Base-by-base conservation (phyloP, 1,140 invertebrate species). In the Bathynomus jamesi region DNA sequence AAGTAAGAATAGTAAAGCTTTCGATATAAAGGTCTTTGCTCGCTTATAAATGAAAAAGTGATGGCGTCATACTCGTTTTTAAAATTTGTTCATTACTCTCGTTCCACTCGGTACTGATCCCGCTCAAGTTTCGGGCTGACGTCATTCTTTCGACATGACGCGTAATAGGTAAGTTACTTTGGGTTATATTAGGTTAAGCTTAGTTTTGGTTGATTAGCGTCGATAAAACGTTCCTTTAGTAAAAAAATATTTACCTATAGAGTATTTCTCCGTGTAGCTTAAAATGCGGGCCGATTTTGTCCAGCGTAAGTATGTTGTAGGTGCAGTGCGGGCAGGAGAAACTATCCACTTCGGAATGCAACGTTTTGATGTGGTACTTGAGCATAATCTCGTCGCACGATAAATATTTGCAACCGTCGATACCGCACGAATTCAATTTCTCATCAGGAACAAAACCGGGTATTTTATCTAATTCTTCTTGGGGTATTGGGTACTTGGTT, bases 281-380 rank as follows among this genome's bases (percentile, higher is more conserved):
- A 70, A 92, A 84, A 82, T 92, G 90, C 71, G 84, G 81, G 5
- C 87, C 82, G 72, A 91, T 87, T 70, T 86, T 85, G 28, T 87
- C 83, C 4, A 88, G 81, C 13, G 83, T 80, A 72, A 85, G 76
- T 11, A 81, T 79, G 17, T 76, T 74, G 65, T 82, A 80, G 72
- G 79, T 70, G 74, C 91, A 92, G 80, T 92, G 90, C 3, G 87
- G 85, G 81, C 91, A 92, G 67, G 83, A 84, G 80, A 87, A 92
- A 40, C 81, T 78, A 27, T 82, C 75, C 78, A 87, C 83, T 73
- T 88, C 81, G 8, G 84, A 83, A 78, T 92, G 91, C 29, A 91
- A 80, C 1, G 89, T 86, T 74, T 87, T 87, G 80, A 91, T 85
- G 79, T 92, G 91, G 80, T 85, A 85, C 32, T 87, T 84, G 28